Conservation (phyloP, 2,113 vertebrate species). For the Helogale parvula region DNA sequence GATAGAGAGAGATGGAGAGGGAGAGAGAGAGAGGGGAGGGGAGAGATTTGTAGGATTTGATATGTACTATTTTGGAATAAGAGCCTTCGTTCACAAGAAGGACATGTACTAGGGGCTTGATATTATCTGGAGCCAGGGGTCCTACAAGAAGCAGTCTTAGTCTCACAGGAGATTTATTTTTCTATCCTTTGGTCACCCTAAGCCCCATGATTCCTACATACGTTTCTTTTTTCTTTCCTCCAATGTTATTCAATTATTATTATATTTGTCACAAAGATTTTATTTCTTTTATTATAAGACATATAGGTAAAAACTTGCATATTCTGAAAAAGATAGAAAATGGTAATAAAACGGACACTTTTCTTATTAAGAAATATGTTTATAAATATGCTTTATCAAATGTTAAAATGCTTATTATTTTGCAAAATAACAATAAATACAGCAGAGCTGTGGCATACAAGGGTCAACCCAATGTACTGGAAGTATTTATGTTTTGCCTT, state of each 20-base stretch:
- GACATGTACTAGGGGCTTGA: not conserved
- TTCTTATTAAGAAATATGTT: constrained; percentile 85
- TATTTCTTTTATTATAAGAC: constrained; percentile 89
- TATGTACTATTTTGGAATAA: not conserved
- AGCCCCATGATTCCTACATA: not conserved
- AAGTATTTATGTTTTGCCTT: constrained; percentile 65
- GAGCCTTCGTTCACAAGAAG: not conserved
- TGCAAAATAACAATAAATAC: constrained; percentile 88
- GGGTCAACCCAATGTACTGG: constrained; percentile 73
- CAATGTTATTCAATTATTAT: constrained; percentile 26
- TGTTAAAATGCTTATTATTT: constrained; percentile 84
- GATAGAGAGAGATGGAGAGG: not conserved
- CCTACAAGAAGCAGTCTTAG: not conserved
- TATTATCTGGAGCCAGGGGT: not conserved
- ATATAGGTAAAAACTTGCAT: constrained; percentile 86
- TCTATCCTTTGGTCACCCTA: not conserved
- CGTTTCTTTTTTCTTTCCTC: not conserved
- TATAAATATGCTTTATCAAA: constrained; percentile 87
- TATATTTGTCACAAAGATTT: constrained; percentile 79
- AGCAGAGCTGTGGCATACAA: constrained; percentile 79
- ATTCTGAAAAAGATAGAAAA: constrained; percentile 89
- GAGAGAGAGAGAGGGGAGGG: not conserved
- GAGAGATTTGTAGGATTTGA: not conserved
- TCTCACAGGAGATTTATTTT: not conserved
- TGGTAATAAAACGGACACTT: constrained; percentile 86